Base-by-base conservation (phyloP, 2,888 invertebrate species). In the Tuberolachnus salignus region DNA sequence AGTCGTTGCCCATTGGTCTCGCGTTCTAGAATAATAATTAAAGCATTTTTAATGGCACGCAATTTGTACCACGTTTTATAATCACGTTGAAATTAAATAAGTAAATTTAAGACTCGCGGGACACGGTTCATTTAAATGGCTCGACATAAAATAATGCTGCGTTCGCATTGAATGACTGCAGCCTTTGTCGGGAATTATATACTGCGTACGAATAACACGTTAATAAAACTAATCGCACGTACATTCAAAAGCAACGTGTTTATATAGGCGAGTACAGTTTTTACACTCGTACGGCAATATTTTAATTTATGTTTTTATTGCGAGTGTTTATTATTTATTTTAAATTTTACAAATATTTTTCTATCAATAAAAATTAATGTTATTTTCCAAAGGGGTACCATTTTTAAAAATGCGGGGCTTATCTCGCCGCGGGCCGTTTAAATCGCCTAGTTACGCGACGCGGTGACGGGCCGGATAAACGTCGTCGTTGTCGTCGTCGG, bases 211-310 rank as follows among this genome's bases (percentile, higher is more conserved):
- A 46, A 46, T 46, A 46, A 23, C 51, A 69, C 19, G n/a, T 19
- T 13, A 46, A 34, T 13, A 55, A 59, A 71, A 59, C 59, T 71
- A 59, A 71, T 59, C 46, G 46, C 59, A 59, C 59, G 57, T 59
- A 71, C 46, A 46, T 59, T 46, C 71, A 13, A 59, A 13, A 59
- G 46, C 46, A 46, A 46, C 46, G 16, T 59, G 3, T 42, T 55
- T 53, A 21, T 6, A 34, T 34, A 6, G 6, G 34, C 34, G 34
- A n/a, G n/a, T 34, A 34, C 34, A 34, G 34, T 8, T 9, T 19
- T 19, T 53, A 53, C 9, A 53, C 19, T 19, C 19, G 19, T 53
- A 8, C 0, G n/a, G n/a, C n/a, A n/a, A n/a, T n/a, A n/a, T n/a
- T n/a, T n/a, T n/a, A n/a, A n/a, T n/a, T 1, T 9, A 19, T 10